Percentiles rank a stretch among this genome's conserved stretches.
phyloP scores from a whole-genome alignment of 2,888 invertebrate species.

The Scelioninae gen. 2 region DNA sequence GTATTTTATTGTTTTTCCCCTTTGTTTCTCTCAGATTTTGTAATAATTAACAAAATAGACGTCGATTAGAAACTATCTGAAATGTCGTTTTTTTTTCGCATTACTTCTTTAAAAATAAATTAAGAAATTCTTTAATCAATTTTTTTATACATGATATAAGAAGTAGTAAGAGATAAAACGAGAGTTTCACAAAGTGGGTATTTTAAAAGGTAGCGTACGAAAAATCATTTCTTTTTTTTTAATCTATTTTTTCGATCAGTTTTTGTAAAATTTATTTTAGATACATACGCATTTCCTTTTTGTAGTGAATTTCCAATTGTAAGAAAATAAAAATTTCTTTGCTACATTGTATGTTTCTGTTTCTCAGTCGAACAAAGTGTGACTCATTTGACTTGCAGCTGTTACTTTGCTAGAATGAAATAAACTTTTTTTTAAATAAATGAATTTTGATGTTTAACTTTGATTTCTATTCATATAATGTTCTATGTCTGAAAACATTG shows the following conservation, averaged over 20 bases:
- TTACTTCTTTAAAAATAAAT: slow-evolving; percentile 3
- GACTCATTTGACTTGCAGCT: slow-evolving; percentile 22
- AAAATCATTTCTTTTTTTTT: no score
- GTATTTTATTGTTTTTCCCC: slow-evolving; percentile 13
- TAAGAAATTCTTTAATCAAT: neutral
- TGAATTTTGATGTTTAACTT: neutral
- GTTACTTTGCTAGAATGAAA: slow-evolving; percentile 10
- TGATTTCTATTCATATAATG: neutral
- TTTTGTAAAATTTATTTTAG: slow-evolving; percentile 49
- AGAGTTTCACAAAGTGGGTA: no score
- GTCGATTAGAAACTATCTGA: slow-evolving; percentile 13
- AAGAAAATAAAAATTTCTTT: slow-evolving; percentile 41
- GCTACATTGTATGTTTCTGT: slow-evolving; percentile 19
- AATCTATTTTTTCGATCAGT: no score
- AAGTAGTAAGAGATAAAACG: no score
- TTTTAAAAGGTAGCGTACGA: neutral
- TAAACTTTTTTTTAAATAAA: slow-evolving; percentile 13
- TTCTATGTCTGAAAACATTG: no score
- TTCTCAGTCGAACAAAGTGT: slow-evolving; percentile 12
- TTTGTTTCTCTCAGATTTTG: slow-evolving; percentile 3
- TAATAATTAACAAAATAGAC: slow-evolving; percentile 7
- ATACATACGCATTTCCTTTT: slow-evolving; percentile 47
- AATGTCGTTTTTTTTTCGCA: neutral
- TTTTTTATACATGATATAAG: no score
- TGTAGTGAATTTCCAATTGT: slow-evolving; percentile 44